A percentile compares a stretch with the other conserved stretches of the same genome.
phyloP scores from a whole-genome alignment of 2,113 vertebrate species.

The Gymnorhina tibicen region DNA sequence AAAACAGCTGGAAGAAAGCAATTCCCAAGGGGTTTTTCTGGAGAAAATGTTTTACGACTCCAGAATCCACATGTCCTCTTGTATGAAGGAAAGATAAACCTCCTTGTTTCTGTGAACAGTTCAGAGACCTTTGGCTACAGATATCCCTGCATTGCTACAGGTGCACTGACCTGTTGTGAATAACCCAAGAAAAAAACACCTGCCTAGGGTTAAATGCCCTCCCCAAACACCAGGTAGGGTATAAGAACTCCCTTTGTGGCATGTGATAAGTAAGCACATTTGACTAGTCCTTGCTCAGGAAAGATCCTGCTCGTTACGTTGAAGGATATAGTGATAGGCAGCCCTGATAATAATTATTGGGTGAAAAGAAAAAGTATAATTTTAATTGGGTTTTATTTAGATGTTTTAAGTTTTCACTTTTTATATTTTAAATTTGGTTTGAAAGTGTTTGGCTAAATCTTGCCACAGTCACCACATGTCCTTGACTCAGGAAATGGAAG shows the following conservation, averaged over 20 bases:
- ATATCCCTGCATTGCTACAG: not conserved
- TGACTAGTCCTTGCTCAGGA: not conserved
- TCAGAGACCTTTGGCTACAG: not conserved
- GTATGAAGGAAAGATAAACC: not conserved
- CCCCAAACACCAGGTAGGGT: not conserved
- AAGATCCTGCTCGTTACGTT: not conserved
- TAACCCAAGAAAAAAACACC: not conserved
- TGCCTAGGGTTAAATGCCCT: not conserved
- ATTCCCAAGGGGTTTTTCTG: not conserved
- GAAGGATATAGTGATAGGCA: not conserved
- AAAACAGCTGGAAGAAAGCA: not conserved
- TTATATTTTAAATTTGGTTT: not conserved
- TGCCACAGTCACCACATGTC: not conserved
- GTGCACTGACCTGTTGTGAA: not conserved
- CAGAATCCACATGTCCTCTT: not conserved
- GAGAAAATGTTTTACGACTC: not conserved
- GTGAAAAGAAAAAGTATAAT: not conserved
- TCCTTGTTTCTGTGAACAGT: not conserved
- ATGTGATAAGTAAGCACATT: not conserved
- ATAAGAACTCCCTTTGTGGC: not conserved
- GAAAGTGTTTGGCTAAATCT: not conserved
- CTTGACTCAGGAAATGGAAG: not conserved
- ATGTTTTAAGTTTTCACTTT: not conserved
- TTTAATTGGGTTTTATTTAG: not conserved
- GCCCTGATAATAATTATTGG: not conserved